Evolutionary conservation across 1,140 invertebrate genomes (phyloP), one percentile per base, ranked within the genome.

Genomic region (Meteorus sp.): DNA sequence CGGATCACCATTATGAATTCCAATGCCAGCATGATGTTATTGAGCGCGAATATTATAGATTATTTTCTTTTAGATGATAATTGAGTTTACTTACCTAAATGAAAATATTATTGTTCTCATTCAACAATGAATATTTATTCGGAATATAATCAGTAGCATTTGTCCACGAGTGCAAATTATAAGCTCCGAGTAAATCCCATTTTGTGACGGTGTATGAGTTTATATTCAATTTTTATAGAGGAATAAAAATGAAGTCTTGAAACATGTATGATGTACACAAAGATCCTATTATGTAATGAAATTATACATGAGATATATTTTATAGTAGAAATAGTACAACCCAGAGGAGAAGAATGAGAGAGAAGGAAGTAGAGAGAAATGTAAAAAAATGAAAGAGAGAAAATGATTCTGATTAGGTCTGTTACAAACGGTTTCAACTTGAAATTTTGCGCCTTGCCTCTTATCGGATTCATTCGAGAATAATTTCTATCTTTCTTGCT

Each of bases 361-460:
- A 33, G 29, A 7, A 33, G 29, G 6, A 11, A 33, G 29, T 6
- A 33, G 11, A 11, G 29, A 33, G 6, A 33, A 7, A 6, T 7
- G 11, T 7, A 33, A 33, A 33, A 33, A 33, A 33, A 33, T 11
- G 29, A 57, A 56, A 66, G 37, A 72, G 60, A 66, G 17, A 62
- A 59, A 63, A 69, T 47, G 61, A 66, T 60, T 75, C 77, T 78
- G 78, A 80, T 80, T 79, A 80, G 77, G 76, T 69, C 76, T 80
- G 76, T 69, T 66, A 63, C 74, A 72, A 59, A 69, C 54, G 66
- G 63, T 74, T n/a, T 55, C 61, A 65, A 59, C 57, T 39, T 52
- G 17, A 54, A 51, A 43, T 8, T 29, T 35, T 37, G 17, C 47
- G 31, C 45, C 33, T 60, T n/a, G 37, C 22, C 54, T 60, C 22